A percentile compares a stretch with the other conserved stretches of the same genome.
phyloP scores from a whole-genome alignment of 1,140 invertebrate genomes.

The Pygmarrhopalites habei region DNA sequence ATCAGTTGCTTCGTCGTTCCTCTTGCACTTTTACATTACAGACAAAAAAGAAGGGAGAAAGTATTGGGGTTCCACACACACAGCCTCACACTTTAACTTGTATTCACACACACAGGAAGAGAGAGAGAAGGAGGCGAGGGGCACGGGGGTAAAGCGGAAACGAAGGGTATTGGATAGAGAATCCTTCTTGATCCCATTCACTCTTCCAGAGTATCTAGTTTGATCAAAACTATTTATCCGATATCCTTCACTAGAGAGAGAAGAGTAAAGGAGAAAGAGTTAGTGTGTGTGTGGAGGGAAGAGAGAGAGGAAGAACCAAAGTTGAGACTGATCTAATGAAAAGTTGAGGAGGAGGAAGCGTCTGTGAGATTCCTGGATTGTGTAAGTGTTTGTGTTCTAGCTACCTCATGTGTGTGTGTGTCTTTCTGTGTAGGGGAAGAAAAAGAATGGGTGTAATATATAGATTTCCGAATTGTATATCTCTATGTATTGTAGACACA shows the following conservation, averaged over 20 bases:
- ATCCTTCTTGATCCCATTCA: constrained; percentile 35
- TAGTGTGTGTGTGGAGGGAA: too few species aligned
- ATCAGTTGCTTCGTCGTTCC: constrained; percentile 1
- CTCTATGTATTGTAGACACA: too few species aligned
- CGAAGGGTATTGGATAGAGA: not conserved
- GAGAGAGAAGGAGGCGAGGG: too few species aligned
- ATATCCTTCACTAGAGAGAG: constrained; percentile 13
- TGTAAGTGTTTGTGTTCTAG: too few species aligned
- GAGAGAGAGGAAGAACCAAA: constrained; percentile 10
- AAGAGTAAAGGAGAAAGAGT: not conserved
- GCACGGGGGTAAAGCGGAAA: too few species aligned
- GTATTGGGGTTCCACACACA: too few species aligned
- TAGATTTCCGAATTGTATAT: too few species aligned
- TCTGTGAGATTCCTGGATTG: not conserved
- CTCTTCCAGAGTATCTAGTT: constrained; percentile 22
- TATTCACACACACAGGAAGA: constrained; percentile 1
- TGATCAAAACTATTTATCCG: constrained; percentile 36
- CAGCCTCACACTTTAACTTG: not conserved
- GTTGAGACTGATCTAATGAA: constrained; percentile 30
- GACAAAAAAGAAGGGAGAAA: too few species aligned
- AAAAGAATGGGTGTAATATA: too few species aligned
- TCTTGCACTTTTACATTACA: not conserved
- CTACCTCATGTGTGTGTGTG: too few species aligned
- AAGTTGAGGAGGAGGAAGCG: constrained; percentile 16
- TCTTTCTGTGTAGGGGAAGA: too few species aligned